Percentiles rank a stretch among this genome's conserved stretches.
These are phyloP conservation scores for Yponomeuta malinellus DNA, from an alignment of 2,888 invertebrate species.

Conservation along the genomic window DNA sequence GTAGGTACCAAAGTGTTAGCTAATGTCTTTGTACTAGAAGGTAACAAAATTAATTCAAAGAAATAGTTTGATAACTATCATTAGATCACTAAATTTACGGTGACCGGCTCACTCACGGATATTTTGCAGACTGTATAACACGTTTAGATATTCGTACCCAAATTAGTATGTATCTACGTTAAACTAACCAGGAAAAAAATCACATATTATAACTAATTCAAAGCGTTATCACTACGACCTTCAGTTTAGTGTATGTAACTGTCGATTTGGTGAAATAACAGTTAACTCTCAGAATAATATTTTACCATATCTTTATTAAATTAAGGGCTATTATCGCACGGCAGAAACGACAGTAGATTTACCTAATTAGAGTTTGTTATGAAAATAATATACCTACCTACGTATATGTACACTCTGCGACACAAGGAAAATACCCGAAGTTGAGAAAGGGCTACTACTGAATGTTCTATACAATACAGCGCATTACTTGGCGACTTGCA, in stretches of 20 bases:
- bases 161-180: not conserved
- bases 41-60: too few species aligned
- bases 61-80: too few species aligned
- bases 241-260: not conserved
- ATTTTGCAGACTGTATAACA: too few species aligned
- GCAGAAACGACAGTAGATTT: not conserved
- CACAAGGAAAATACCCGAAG: too few species aligned
- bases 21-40: too few species aligned
- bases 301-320: not conserved
- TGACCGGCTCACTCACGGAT: too few species aligned
- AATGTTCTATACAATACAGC: too few species aligned
- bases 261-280: not conserved
- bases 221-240: not conserved
- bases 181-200: not conserved
- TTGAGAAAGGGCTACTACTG: too few species aligned
- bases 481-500: too few species aligned
- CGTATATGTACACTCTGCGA: too few species aligned
- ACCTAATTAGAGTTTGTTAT: not conserved
- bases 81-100: too few species aligned
- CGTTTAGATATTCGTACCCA: not conserved
- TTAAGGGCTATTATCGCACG: not conserved
- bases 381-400: not conserved
- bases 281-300: not conserved
- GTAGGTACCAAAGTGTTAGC: too few species aligned
- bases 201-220: not conserved